Conservation (phyloP, 2,113 vertebrate genomes). For the Vanacampus margaritifer region DNA sequence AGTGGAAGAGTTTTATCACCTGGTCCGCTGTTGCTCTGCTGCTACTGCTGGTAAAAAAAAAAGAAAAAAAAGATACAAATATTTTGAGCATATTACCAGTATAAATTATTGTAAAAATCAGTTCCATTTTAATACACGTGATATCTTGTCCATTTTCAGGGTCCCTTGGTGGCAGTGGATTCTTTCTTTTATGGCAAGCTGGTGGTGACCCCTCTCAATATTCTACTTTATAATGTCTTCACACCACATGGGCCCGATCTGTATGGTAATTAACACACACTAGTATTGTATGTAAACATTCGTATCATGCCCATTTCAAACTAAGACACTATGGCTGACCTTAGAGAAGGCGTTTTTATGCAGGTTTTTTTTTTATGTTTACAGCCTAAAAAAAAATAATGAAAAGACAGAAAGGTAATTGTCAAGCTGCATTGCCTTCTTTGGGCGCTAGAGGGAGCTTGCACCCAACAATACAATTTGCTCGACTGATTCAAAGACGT, state of each 20-base stretch:
- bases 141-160: slow-evolving; percentile 59
- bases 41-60: slow-evolving; percentile 84
- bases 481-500: background rate
- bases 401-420: background rate
- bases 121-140: background rate
- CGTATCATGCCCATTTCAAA: background rate
- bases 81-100: background rate
- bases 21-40: slow-evolving; percentile 84
- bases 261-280: slow-evolving; percentile 77
- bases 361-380: background rate
- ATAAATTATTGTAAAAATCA: background rate
- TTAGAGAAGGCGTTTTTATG: background rate
- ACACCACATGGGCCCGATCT: slow-evolving; percentile 93
- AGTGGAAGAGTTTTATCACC: slow-evolving; percentile 85
- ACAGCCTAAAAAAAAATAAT: background rate
- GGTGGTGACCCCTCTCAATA: slow-evolving; percentile 91
- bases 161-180: slow-evolving; percentile 87
- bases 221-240: slow-evolving; percentile 94
- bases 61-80: background rate
- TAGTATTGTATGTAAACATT: background rate
- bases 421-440: background rate
- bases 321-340: background rate
- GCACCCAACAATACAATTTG: background rate
- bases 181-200: slow-evolving; percentile 93
- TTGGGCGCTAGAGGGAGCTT: slow-evolving; percentile 11